Conservation (phyloP, 2,113 vertebrate genomes). For the Semnornis frantzii region DNA sequence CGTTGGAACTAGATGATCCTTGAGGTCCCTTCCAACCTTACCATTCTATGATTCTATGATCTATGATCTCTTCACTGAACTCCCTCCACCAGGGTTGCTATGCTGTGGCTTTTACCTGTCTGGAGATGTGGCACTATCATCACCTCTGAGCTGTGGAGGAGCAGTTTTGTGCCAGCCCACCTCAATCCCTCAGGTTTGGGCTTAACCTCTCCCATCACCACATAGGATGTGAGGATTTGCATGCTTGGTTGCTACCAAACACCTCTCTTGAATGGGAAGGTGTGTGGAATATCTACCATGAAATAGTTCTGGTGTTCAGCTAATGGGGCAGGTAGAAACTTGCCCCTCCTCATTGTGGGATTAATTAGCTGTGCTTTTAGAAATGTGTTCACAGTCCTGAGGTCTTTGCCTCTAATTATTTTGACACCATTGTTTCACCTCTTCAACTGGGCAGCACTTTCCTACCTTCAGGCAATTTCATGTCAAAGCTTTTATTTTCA, state of each 20-base stretch:
- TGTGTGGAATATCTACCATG: neutral
- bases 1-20: too few species aligned
- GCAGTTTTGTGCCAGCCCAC: neutral
- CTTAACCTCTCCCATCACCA: neutral
- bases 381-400: neutral
- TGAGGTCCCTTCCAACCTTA: too few species aligned
- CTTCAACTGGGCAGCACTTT: neutral
- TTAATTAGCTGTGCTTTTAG: neutral
- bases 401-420: neutral
- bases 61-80: neutral
- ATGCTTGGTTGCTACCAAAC: neutral
- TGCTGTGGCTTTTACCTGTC: neutral
- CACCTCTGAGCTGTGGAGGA: neutral
- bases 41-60: too few species aligned
- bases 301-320: neutral
- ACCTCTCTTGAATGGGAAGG: neutral
- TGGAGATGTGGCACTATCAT: neutral
- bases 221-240: neutral
- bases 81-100: neutral
- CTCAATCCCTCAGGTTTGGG: accelerated
- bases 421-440: neutral
- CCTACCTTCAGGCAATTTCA: neutral
- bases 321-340: neutral
- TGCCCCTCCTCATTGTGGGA: neutral
- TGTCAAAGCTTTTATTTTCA: constrained; percentile 24